Base-by-base conservation (phyloP, 2,888 invertebrate species). In the Drosophila bunnanda region DNA sequence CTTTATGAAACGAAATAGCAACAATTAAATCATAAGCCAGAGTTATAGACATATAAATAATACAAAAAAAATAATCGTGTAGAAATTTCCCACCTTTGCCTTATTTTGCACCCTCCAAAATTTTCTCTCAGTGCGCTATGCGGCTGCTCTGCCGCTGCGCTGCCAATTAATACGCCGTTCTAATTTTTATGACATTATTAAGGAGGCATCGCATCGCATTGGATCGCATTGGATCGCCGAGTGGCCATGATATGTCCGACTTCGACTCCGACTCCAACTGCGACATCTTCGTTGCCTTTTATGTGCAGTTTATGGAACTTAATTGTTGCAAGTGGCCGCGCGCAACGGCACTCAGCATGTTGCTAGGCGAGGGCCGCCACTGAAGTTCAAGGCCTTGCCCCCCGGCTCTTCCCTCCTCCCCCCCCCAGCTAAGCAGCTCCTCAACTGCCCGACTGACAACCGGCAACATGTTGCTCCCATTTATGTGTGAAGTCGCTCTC, bases 141-240 rank as follows among this genome's bases (percentile, higher is more conserved):
- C 36, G 62, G 28, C 73, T 20, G 46, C 67, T 65, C 54, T 41
- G 76, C 53, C 57, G 73, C 58, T 8, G 57, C 68, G 75, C 64
- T 79, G 87, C 87, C 85, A 88, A 86, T 88, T 86, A 84, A 84
- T 84, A 86, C 80, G 88, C 88, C 86, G 83, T 89, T 88, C 86
- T 86, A 86, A 86, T 86, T 86, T 86, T 86, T 86, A 86, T 89
- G 88, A 88, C 86, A 88, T 86, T 88, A 86, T 86, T 86, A 86
- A 86, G 81, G 78, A 82, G 80, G 80, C 75, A 78, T 78, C 70
- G 70, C 59, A 77, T 77, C 80, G 87, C 84, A 28, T 41, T 38
- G 66, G 50, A 50, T 58, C 52, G 58, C 54, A 41, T 69, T 20
- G 71, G 34, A 53, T 62, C 65, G 64, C 64, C 9, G 32, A 64